These are phyloP conservation scores for Synanthedon andrenaeformis DNA, from an alignment of 2,888 invertebrate genomes.

Conservation along the genomic window DNA sequence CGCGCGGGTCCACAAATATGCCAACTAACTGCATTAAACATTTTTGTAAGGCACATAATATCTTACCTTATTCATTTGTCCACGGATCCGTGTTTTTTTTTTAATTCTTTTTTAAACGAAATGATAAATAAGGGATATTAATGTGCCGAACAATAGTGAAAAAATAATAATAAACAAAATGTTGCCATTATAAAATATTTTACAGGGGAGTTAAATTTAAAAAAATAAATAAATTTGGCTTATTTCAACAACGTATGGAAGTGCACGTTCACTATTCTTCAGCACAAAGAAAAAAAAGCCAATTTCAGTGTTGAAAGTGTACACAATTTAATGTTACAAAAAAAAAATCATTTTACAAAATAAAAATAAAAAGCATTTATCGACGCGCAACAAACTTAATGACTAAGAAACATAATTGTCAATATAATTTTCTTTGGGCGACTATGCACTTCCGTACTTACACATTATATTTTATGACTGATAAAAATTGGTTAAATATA, in stretches of 20 bases:
- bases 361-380: background rate
- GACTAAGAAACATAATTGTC: constrained; percentile 1
- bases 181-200: constrained; percentile 17
- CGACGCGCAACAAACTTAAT: background rate
- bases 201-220: constrained; percentile 12
- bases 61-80: constrained; percentile 46
- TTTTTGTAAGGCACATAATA: constrained; percentile 65
- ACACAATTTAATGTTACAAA: constrained; percentile 53
- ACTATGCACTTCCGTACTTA: constrained; percentile 57
- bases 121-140: constrained; percentile 24
- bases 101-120: constrained; percentile 5
- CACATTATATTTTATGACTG: constrained; percentile 8
- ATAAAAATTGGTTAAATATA: too few species aligned
- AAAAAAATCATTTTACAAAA: constrained; percentile 10
- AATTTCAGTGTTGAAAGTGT: constrained; percentile 12
- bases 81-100: constrained; percentile 13
- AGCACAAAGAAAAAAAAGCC: constrained; percentile 54
- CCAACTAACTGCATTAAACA: too few species aligned
- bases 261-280: constrained; percentile 72
- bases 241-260: constrained; percentile 42
- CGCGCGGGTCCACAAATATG: background rate
- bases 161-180: constrained; percentile 62
- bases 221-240: constrained; percentile 5
- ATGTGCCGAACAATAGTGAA: constrained; percentile 90
- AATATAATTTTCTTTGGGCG: constrained; percentile 2